Evolutionary conservation across 2,113 vertebrate species (phyloP).

Genomic region (Gobiocypris rarus): DNA sequence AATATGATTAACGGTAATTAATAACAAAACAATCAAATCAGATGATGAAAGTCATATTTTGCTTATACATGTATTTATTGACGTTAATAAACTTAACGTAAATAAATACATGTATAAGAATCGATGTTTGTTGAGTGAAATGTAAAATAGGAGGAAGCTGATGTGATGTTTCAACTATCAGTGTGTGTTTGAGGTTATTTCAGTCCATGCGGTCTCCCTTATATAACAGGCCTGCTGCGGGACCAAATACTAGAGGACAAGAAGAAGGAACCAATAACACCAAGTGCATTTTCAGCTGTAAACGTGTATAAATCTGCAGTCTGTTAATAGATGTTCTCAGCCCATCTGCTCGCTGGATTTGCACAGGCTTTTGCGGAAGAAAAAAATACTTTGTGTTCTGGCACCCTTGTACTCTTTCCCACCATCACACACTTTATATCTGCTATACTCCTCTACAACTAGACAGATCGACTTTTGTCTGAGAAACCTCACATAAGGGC

Average conservation of each 20-base stretch:
- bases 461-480: neutral
- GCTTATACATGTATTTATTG: no score
- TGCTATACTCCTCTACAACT: neutral
- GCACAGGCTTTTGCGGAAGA: neutral
- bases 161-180: neutral
- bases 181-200: neutral
- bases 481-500: neutral
- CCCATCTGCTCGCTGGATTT: slow-evolving; percentile 1
- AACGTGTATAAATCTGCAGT: neutral
- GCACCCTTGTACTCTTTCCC: neutral
- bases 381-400: neutral
- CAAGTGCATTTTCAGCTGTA: neutral
- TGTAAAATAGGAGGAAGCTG: neutral
- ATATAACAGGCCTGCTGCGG: slow-evolving; percentile 28
- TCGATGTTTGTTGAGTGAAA: neutral
- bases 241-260: neutral
- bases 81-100: no score
- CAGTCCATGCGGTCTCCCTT: neutral
- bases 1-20: neutral
- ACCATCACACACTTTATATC: neutral
- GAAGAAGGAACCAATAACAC: neutral
- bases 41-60: neutral
- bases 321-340: neutral
- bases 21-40: neutral
- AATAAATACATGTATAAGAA: neutral